Base-by-base conservation (phyloP, 2,797 vertebrate genomes). In the Coendou prehensilis region DNA sequence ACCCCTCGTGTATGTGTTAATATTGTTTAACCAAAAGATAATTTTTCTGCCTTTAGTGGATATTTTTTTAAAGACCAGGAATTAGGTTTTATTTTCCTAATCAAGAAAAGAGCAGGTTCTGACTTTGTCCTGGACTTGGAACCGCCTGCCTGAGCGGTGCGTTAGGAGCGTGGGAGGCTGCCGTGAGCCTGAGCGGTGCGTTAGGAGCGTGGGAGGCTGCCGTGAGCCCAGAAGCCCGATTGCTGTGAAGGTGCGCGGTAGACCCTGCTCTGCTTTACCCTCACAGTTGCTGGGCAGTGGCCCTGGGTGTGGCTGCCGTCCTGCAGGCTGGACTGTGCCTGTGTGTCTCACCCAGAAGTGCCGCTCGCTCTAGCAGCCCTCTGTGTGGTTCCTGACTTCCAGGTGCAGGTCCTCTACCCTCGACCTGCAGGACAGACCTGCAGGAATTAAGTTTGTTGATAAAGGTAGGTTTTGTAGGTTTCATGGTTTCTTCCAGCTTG, bases 11-110 rank as follows among this genome's bases (percentile, higher is more conserved):
- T 67, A 18, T 75, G 57, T 54, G 26, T 79, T 71, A 83, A 50
- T 82, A 64, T 63, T 81, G 37, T 64, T 61, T 94, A 86, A 81
- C 33, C 64, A 47, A 82, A 26, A 59, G 67, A 22, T 71, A 15
- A 5, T 82, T 82, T 54, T 69, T 17, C 56, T 78, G 9, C 52
- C 9, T 76, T 63, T 20, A 54, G 22, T 90, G 14, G 47, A 37
- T 89, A 47, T 89, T 63, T 82, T 81, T 71, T 73, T 18, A 71
- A 56, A 37, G 37, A 23, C 30, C 6, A 37, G 75, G 87, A 87
- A 33, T 64, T 84, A 57, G 69, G 45, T 75, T 91, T 95, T 89
- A 23, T 67, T 93, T 89, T 78, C 17, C 7, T 87, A 47, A 76
- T 30, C 45, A 75, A 26, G 8, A 30, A n/a, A 88, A 80, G 37